Base-by-base conservation (phyloP, 2,888 invertebrate genomes). In the Callimorpha dominula region DNA sequence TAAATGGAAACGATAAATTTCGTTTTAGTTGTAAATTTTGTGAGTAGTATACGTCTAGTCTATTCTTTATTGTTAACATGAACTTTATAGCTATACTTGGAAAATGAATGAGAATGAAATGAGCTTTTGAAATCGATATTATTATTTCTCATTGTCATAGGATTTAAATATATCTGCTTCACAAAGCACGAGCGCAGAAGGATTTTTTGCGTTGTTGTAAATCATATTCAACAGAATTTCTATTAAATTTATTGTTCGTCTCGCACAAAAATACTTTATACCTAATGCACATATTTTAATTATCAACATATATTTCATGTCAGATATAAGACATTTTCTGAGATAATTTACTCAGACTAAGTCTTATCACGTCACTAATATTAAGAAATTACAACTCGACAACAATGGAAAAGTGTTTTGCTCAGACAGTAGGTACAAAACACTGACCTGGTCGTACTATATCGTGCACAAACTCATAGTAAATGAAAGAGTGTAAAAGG, bases 151-250 rank as follows among this genome's bases (percentile, higher is more conserved):
- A 85, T 86, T 85, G 86, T 86, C 76, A 81, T 71, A 70, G 77
- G 73, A 74, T 77, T 75, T 79, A 70, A 70, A 67, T 80, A 82
- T 78, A 75, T 75, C 73, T 73, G 72, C 78, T 80, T 80, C 72
- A 86, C 83, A 86, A 87, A 87, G 82, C 78, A 73, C 57, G 75
- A 77, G 81, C 78, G 78, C 78, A 78, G 81, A 81, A 75, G 80
- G 76, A 74, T 81, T 78, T 81, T 88, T 88, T 84, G 85, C 74
- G 81, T 85, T 82, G 83, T 80, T 80, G 78, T 88, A 89, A 88
- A 88, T 89, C 85, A 87, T 83, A 80, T 79, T 85, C 79, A 70
- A 71, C 65, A 72, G 60, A 77, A 79, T 78, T 77, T 40, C 65
- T 77, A 70, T 77, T 68, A 64, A 65, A 66, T 52, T 46, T n/a